These are phyloP conservation scores for Protomyctophum bolini DNA, from an alignment of 2,113 vertebrate species.

Conservation along the genomic window DNA sequence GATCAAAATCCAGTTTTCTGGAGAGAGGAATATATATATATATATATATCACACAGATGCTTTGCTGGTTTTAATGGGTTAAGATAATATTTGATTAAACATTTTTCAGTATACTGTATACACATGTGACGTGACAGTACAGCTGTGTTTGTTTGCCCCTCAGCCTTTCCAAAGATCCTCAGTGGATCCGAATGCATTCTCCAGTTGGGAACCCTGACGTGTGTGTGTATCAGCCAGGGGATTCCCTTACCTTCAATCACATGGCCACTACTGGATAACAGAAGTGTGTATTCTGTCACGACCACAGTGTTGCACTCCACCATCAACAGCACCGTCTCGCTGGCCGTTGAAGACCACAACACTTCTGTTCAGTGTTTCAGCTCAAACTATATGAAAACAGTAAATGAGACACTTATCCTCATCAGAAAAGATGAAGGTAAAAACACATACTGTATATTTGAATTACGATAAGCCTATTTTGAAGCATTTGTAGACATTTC, in stretches of 20 bases:
- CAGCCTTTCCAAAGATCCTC: constrained; percentile 31
- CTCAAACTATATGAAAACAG: constrained; percentile 26
- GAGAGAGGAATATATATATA: too few relatives aligned
- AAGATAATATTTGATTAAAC: too few relatives aligned
- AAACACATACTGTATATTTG: too few relatives aligned
- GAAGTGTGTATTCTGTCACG: constrained; percentile 8
- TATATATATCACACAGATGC: too few relatives aligned
- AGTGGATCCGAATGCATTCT: constrained; percentile 32
- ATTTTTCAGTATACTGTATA: not conserved
- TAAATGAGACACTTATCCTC: not conserved
- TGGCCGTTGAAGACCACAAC: constrained; percentile 1
- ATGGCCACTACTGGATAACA: constrained; percentile 42
- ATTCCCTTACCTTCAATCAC: constrained; percentile 46
- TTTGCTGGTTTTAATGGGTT: too few relatives aligned
- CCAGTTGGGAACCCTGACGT: constrained; percentile 31
- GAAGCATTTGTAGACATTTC: too few relatives aligned
- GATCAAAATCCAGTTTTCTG: too few relatives aligned
- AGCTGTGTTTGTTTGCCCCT: not conserved
- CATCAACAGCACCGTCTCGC: constrained; percentile 40
- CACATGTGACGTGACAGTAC: not conserved
- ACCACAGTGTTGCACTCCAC: constrained; percentile 25
- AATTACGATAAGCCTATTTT: too few relatives aligned
- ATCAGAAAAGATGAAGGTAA: not conserved
- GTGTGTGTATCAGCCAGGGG: constrained; percentile 53
- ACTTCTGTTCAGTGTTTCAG: constrained; percentile 38